These are phyloP conservation scores for Bovichtus diacanthus DNA, from an alignment of 2,797 vertebrate genomes.

Conservation along the genomic window DNA sequence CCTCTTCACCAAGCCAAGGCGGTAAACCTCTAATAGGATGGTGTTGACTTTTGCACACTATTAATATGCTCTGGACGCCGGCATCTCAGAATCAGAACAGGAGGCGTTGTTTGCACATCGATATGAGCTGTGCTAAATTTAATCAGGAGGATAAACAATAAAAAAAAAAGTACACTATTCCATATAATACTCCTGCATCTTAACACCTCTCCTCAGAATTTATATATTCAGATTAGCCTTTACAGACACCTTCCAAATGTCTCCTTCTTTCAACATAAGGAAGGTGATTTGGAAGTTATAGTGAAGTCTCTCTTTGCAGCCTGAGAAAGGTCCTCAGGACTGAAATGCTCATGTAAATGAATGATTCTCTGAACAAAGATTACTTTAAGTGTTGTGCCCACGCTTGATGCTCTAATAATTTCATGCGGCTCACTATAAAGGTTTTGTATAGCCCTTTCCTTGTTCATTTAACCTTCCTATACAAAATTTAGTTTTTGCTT, in stretches of 20 bases:
- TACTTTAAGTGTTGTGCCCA: background rate
- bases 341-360: conserved; percentile 4
- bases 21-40: conserved; percentile 80
- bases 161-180: conserved; percentile 68
- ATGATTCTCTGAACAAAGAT: background rate
- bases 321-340: conserved; percentile 5
- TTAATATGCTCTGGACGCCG: conserved; percentile 85
- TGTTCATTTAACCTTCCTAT: background rate
- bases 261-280: background rate
- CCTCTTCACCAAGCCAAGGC: conserved; percentile 46
- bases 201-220: conserved; percentile 55
- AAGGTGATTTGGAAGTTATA: background rate
- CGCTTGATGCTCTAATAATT: conserved; percentile 13
- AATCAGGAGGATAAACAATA: conserved; percentile 87
- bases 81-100: conserved; percentile 77
- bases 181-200: conserved; percentile 69
- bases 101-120: conserved; percentile 86
- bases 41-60: conserved; percentile 79
- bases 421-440: background rate
- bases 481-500: background rate
- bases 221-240: conserved; percentile 58
- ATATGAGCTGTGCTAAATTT: conserved; percentile 87
- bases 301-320: background rate
- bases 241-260: background rate
- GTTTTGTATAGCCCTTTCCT: background rate